phyloP scores from a whole-genome alignment of 2,888 invertebrate species.

The Diplolepis rosae region DNA sequence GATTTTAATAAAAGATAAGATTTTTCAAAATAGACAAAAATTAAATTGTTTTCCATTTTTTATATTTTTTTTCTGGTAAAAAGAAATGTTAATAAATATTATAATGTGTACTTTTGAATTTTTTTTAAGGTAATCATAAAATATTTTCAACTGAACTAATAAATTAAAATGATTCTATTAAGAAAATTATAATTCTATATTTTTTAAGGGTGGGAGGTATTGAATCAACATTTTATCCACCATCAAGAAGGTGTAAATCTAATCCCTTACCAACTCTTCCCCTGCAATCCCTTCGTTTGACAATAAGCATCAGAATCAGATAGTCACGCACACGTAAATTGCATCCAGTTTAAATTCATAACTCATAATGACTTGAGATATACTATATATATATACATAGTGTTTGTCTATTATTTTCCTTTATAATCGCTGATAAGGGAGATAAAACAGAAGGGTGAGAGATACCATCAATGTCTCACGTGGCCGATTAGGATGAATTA shows the following conservation, averaged over 20 bases:
- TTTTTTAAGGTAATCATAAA: too few species aligned
- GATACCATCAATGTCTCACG: constrained; percentile 16
- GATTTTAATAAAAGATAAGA: too few species aligned
- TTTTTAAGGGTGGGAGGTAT: too few species aligned
- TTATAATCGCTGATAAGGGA: constrained; percentile 21
- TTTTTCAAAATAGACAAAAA: too few species aligned
- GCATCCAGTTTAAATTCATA: constrained; percentile 35
- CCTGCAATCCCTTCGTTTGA: not conserved
- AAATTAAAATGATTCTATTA: too few species aligned
- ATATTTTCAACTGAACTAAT: too few species aligned
- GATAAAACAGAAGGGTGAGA: constrained; percentile 19
- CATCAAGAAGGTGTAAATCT: not conserved
- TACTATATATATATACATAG: not conserved
- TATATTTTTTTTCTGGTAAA: too few species aligned
- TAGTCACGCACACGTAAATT: constrained; percentile 40
- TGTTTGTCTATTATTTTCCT: not conserved
- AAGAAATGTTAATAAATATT: too few species aligned
- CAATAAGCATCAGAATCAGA: constrained; percentile 28
- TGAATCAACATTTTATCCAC: not conserved
- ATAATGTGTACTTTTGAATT: too few species aligned
- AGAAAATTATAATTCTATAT: too few species aligned
- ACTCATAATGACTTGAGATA: not conserved
- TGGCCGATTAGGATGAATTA: constrained; percentile 8
- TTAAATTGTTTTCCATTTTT: too few species aligned
- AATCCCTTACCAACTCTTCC: not conserved